phyloP scores from a whole-genome alignment of 1,140 invertebrate species.

The Zelostemma sp. region DNA sequence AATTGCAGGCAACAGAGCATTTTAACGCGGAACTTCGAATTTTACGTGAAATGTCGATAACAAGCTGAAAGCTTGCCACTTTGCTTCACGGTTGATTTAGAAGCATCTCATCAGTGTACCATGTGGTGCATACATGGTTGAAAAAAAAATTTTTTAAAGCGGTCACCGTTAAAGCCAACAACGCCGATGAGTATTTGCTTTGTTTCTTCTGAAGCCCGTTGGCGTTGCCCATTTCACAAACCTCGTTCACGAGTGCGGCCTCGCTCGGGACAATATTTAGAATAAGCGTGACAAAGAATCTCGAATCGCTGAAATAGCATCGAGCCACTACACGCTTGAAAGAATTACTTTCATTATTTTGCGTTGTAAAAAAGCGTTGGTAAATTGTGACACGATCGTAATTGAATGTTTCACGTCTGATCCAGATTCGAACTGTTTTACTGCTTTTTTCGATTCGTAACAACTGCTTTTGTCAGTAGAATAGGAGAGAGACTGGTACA shows the following conservation, averaged over 20 bases:
- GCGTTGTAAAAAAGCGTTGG: background rate
- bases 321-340: background rate
- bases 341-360: background rate
- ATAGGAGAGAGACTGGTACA: no score
- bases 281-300: background rate
- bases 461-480: background rate
- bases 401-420: background rate
- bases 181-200: background rate
- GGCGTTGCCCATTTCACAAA: background rate
- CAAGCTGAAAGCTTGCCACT: background rate
- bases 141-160: no score
- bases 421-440: no score
- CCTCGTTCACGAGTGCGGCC: background rate
- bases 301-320: background rate
- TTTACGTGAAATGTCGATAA: background rate
- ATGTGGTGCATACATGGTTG: no score
- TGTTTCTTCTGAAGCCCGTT: background rate
- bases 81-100: background rate
- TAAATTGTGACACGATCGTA: background rate
- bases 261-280: conserved; percentile 3
- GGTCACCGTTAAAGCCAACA: background rate
- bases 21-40: background rate
- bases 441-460: background rate
- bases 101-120: background rate
- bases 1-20: no score